Conservation (phyloP, 2,888 invertebrate genomes). For the Tethea ocularis region DNA sequence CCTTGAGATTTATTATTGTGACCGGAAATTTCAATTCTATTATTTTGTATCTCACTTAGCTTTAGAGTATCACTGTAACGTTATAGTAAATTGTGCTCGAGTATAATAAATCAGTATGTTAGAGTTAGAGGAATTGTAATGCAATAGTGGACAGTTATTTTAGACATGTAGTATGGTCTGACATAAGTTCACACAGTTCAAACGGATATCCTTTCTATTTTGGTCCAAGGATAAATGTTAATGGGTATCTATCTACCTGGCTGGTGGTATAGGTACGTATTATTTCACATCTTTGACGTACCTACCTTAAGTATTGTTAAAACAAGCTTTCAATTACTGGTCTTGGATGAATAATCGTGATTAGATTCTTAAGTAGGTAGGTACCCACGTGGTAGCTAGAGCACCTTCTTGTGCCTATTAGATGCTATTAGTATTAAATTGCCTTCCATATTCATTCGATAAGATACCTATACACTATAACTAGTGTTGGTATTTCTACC, state of each 20-base stretch:
- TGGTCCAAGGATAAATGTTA: constrained; percentile 76
- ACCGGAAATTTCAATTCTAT: constrained; percentile 66
- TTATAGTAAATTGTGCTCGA: constrained; percentile 4
- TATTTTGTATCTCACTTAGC: constrained; percentile 32
- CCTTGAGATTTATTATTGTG: constrained; percentile 66
- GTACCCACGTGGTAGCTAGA: not conserved
- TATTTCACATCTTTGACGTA: constrained; percentile 60
- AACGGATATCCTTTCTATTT: constrained; percentile 81
- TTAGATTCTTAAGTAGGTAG: not conserved
- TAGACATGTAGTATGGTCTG: constrained; percentile 4
- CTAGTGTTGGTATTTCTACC: too few relatives aligned
- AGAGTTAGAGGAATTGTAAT: not conserved
- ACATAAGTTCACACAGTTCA: constrained; percentile 54
- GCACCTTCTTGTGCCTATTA: too few relatives aligned
- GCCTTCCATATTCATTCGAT: too few relatives aligned
- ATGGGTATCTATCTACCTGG: constrained; percentile 49
- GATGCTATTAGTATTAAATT: too few relatives aligned
- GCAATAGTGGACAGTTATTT: constrained; percentile 12
- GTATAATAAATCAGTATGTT: too few relatives aligned
- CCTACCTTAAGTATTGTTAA: not conserved
- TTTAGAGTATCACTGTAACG: constrained; percentile 11
- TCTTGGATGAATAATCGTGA: constrained; percentile 5
- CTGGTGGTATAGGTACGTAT: constrained; percentile 51
- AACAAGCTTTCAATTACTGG: not conserved
- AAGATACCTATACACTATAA: too few relatives aligned